Conservation (phyloP, 2,113 vertebrate genomes). For the Tauraco erythrolophus region DNA sequence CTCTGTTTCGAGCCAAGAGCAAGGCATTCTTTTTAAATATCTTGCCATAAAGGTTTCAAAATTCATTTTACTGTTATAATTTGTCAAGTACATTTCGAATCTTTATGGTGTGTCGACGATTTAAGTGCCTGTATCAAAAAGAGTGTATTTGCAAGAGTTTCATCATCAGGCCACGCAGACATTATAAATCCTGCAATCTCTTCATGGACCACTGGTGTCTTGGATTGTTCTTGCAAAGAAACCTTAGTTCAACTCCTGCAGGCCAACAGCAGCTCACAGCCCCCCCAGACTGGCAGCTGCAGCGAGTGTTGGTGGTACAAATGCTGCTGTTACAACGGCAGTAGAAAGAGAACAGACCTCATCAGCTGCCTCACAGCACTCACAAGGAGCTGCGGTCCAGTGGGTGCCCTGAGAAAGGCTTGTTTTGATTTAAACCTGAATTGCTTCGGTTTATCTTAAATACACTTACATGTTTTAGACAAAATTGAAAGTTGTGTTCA, state of each 20-base stretch:
- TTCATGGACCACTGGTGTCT: not conserved
- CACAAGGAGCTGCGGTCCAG: not conserved
- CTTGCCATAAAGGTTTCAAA: not conserved
- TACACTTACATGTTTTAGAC: not conserved
- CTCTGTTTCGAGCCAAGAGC: not conserved
- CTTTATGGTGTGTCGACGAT: not conserved
- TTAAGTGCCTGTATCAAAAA: not conserved
- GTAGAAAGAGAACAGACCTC: not conserved
- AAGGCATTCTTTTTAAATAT: not conserved
- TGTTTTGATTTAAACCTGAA: not conserved
- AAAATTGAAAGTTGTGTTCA: not conserved
- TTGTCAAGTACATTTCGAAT: not conserved
- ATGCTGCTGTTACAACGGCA: not conserved
- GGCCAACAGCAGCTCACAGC: not conserved
- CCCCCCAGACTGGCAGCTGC: not conserved
- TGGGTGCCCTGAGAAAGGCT: not conserved
- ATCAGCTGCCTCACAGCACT: not conserved
- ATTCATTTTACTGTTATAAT: not conserved
- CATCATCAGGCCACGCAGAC: accelerated
- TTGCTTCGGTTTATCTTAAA: not conserved
- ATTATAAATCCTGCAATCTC: not conserved
- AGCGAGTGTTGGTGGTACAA: not conserved
- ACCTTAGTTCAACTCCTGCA: not conserved
- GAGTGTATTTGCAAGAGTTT: not conserved
- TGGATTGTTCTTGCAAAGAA: not conserved